A percentile compares a stretch with the other conserved stretches of the same genome.
These are phyloP conservation scores for Steinernema carpocapsae DNA, from an alignment of 2,888 invertebrate genomes.

Conservation along the genomic window DNA sequence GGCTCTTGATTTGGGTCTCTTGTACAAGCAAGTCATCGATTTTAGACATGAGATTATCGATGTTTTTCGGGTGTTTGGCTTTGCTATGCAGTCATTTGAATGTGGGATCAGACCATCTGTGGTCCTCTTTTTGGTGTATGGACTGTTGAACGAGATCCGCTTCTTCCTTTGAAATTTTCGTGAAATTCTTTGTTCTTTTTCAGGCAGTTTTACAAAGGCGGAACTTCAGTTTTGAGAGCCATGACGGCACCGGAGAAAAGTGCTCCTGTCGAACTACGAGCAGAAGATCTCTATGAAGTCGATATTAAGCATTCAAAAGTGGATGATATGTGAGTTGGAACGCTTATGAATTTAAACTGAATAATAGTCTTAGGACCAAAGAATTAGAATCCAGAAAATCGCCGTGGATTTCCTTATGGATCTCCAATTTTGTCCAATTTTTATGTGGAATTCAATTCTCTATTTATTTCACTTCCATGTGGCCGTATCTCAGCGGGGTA, in stretches of 20 bases:
- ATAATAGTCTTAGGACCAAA: background rate
- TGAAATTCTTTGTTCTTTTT: no score
- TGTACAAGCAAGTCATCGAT: no score
- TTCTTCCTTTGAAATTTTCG: no score
- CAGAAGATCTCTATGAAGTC: background rate
- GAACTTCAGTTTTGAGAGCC: background rate
- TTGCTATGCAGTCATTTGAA: background rate
- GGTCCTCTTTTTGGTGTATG: background rate
- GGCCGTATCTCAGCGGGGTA: constrained; percentile 51
- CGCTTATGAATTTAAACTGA: background rate
- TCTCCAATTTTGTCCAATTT: constrained; percentile 43
- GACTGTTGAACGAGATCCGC: background rate
- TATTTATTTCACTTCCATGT: constrained; percentile 53
- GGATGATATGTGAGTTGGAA: constrained; percentile 5
- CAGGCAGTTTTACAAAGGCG: background rate
- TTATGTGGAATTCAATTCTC: constrained; percentile 51
- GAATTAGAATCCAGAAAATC: constrained; percentile 45
- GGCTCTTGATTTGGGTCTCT: no score
- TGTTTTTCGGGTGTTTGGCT: no score
- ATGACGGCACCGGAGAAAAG: background rate
- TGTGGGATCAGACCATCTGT: background rate
- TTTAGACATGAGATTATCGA: no score
- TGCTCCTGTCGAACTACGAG: background rate
- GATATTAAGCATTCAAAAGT: background rate
- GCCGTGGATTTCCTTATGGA: constrained; percentile 50